Conservation (phyloP, 2,888 invertebrate species). For the Hedychridium roseum region DNA sequence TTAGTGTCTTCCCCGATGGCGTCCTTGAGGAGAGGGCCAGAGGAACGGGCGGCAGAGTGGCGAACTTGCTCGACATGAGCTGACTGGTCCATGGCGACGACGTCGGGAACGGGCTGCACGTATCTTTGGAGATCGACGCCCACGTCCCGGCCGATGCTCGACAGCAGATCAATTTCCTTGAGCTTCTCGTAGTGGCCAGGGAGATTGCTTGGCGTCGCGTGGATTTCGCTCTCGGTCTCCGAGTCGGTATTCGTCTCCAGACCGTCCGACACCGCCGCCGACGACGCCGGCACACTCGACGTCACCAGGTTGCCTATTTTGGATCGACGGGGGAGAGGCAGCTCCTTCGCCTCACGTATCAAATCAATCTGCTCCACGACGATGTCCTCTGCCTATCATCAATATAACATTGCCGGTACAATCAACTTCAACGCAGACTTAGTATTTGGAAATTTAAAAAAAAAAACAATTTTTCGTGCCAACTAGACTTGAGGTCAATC, state of each 20-base stretch:
- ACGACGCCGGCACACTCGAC: slow-evolving; percentile 23
- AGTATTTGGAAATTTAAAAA: no score
- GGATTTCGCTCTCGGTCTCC: slow-evolving; percentile 18
- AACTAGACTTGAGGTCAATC: no score
- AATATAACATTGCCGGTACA: no score
- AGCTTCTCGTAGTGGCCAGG: slow-evolving; percentile 50
- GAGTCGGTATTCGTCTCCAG: slow-evolving; percentile 42
- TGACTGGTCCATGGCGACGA: slow-evolving; percentile 56
- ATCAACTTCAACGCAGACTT: no score
- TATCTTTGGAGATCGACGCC: slow-evolving; percentile 57
- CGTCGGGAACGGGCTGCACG: slow-evolving; percentile 59
- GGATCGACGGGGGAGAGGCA: slow-evolving; percentile 39
- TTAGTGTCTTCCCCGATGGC: slow-evolving; percentile 48
- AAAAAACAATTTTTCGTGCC: no score
- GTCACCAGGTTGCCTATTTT: slow-evolving; percentile 44
- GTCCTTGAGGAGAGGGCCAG: slow-evolving; percentile 25
- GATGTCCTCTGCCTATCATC: slow-evolving; percentile 47
- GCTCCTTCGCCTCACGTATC: slow-evolving; percentile 54
- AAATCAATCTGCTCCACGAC: slow-evolving; percentile 54
- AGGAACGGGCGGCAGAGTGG: slow-evolving; percentile 13
- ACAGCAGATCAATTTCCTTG: slow-evolving; percentile 59
- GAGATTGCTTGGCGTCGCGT: slow-evolving; percentile 44
- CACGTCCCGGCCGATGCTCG: slow-evolving; percentile 57
- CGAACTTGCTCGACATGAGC: slow-evolving; percentile 25
- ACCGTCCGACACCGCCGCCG: slow-evolving; percentile 25